Evolutionary conservation across 2,797 vertebrate species (phyloP), one percentile per base, ranked within the genome.

Genomic region (Eurystomus glaucurus): DNA sequence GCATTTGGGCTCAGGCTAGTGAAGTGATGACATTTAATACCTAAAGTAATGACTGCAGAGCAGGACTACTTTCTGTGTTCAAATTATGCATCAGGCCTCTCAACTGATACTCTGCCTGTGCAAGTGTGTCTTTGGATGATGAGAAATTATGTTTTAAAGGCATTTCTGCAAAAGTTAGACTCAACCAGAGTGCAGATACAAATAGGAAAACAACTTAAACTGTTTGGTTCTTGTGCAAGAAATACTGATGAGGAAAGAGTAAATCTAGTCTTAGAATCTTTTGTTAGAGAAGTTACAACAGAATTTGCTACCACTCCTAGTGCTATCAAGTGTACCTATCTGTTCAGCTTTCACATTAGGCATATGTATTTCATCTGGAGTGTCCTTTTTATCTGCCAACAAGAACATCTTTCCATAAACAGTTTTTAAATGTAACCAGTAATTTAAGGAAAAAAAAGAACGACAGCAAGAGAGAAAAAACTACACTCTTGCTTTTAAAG

Each of bases 191-290:
- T 54, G 28, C 23, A 58, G 66, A 46, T 41, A 55, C 28, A 46
- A 41, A 28, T 26, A 64, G 26, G 39, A 90, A 86, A 92, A 50
- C 79, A 90, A 37, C 29, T 28, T 18, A 14, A 80, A 90, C 50
- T 18, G 0, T 54, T 68, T 46, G 28, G 15, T 72, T 92, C 82
- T 96, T 96, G 79, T 94, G 96, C 88, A 93, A 92, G 81, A 86
- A 90, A 50, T 69, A 75, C 41, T 2, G 79, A 86, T 95, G 92
- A 86, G 51, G 65, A 93, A 95, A 92, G 71, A 83, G 23, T 91
- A 54, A 64, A 94, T 85, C 85, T 93, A 77, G 58, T 68, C 62
- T 85, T 57, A 45, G 64, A 61, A 78, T 95, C 93, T 90, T 90
- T 74, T 57, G 39, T 21, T 86, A 62, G 68, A 37, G 54, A 58